A percentile compares a stretch with the other conserved stretches of the same genome.
phyloP scores from a whole-genome alignment of 2,797 vertebrate genomes.

The Emydoidea blandingii region DNA sequence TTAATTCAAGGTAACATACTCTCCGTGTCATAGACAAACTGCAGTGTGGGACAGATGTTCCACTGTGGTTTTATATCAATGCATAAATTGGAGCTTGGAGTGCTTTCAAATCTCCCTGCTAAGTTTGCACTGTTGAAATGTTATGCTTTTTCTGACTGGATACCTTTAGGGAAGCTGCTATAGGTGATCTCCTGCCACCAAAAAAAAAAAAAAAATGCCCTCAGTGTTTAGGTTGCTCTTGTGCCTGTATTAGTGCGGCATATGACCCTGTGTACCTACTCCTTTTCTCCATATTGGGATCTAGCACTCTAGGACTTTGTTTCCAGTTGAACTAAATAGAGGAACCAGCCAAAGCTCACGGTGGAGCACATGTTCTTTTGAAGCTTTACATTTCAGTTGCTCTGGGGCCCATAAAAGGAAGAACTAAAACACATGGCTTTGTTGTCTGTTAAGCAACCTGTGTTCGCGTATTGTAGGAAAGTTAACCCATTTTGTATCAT shows the following conservation, averaged over 20 bases:
- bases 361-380: background rate
- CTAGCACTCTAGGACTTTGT: background rate
- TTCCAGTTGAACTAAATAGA: background rate
- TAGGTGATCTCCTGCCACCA: background rate
- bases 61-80: accelerated
- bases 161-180: background rate
- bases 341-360: background rate
- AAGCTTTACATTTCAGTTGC: background rate
- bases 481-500: accelerated
- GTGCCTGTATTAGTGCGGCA: background rate
- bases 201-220: background rate
- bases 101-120: background rate
- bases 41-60: background rate
- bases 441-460: background rate
- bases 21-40: background rate
- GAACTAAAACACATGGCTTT: background rate
- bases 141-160: background rate
- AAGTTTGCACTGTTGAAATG: background rate
- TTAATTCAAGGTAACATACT: constrained; percentile 94
- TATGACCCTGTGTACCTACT: background rate
- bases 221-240: background rate
- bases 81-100: background rate
- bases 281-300: background rate
- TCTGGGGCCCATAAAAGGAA: background rate
- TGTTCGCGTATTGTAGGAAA: background rate